These are phyloP conservation scores for Ellobius talpinus DNA, from an alignment of 2,113 vertebrate species.

Conservation along the genomic window DNA sequence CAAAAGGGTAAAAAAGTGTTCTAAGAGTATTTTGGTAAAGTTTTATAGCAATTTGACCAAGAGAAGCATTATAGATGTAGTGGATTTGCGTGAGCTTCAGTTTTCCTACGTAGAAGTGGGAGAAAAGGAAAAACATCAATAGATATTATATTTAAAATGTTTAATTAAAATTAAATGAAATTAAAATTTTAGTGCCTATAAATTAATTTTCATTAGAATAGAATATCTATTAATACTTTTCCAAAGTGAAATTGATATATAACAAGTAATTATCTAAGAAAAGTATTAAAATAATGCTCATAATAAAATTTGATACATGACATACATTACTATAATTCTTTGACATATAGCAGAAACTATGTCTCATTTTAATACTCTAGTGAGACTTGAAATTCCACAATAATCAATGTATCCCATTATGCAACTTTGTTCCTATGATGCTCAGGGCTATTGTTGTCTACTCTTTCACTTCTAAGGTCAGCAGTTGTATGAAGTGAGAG, in stretches of 20 bases:
- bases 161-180: background rate
- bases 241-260: background rate
- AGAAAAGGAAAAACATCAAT: background rate
- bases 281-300: background rate
- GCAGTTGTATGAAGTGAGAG: background rate
- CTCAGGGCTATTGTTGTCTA: background rate
- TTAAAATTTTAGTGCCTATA: background rate
- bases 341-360: background rate
- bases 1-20: background rate
- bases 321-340: background rate
- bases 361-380: background rate
- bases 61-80: background rate
- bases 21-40: background rate
- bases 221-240: background rate
- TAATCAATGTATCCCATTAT: background rate
- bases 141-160: background rate
- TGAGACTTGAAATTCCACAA: background rate
- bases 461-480: background rate
- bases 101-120: background rate
- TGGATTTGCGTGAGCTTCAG: background rate
- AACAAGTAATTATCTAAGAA: background rate
- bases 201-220: background rate
- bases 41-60: too few relatives aligned
- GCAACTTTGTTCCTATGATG: background rate
- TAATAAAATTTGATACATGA: background rate